phyloP scores from a whole-genome alignment of 1,140 invertebrate species.

The Antheraea pernyi region DNA sequence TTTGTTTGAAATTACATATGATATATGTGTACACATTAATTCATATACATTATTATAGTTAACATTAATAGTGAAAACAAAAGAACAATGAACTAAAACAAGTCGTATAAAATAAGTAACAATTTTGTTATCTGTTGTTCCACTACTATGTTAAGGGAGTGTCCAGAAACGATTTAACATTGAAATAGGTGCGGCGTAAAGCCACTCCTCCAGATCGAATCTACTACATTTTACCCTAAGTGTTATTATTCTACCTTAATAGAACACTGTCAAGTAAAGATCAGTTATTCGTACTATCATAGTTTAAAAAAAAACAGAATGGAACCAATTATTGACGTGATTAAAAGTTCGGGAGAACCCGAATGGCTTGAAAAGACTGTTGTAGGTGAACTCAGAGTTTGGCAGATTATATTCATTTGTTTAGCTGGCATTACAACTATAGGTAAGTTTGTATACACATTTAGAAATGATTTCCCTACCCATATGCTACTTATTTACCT shows the following conservation, averaged over 20 bases:
- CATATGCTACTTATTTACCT: no score
- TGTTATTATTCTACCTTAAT: neutral
- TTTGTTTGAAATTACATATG: neutral
- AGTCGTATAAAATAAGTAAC: neutral
- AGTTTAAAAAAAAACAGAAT: constrained; percentile 18
- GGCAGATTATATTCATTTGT: constrained; percentile 84
- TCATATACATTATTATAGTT: no score
- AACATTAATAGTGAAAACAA: no score
- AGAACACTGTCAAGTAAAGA: neutral
- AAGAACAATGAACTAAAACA: no score
- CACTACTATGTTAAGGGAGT: neutral
- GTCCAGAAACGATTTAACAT: neutral
- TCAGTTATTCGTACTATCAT: no score
- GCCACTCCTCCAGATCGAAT: constrained; percentile 63
- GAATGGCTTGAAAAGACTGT: constrained; percentile 82
- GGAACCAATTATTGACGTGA: constrained; percentile 65
- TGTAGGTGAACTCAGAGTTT: constrained; percentile 80
- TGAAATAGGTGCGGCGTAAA: constrained; percentile 55
- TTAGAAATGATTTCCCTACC: neutral
- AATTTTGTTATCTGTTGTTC: neutral
- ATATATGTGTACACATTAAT: no score
- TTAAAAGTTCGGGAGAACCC: constrained; percentile 72
- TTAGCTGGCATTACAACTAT: constrained; percentile 77
- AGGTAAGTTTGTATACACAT: constrained; percentile 65
- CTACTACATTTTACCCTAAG: constrained; percentile 4